Conservation (phyloP, 37 sponge, comb jelly and placozoan genomes). For the Oopsacas minuta region DNA sequence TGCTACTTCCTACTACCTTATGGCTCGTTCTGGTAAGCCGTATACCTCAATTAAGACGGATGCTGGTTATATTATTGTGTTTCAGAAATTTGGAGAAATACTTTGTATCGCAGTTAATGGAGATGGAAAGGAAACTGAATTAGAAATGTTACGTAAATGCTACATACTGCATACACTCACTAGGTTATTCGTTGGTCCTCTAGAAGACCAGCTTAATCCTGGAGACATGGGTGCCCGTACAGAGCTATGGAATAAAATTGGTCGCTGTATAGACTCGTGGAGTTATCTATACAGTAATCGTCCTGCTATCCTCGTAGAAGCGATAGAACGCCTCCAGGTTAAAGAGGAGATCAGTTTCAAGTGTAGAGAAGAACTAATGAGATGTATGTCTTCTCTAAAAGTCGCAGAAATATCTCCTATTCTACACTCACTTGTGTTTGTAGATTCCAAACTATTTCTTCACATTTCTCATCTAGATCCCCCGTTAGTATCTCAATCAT, state of each 20-base stretch:
- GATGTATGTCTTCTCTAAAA: neutral
- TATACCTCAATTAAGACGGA: conserved; percentile 5
- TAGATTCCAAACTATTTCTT: neutral
- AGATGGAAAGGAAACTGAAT: neutral
- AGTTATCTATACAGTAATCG: neutral
- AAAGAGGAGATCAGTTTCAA: neutral
- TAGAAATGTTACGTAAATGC: neutral
- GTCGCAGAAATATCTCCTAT: neutral
- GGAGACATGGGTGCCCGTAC: neutral
- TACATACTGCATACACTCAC: neutral
- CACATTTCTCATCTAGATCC: neutral
- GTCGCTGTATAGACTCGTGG: conserved; percentile 1
- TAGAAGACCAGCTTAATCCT: neutral
- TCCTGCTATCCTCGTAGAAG: neutral
- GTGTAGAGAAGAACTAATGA: neutral
- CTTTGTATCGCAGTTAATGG: neutral
- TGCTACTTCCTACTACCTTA: conserved; percentile 2
- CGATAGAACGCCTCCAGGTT: neutral
- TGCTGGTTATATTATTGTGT: neutral
- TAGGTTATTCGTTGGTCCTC: neutral
- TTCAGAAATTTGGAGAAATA: neutral
- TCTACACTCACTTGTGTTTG: neutral
- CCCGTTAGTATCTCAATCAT: neutral
- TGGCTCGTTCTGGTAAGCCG: conserved; percentile 5
- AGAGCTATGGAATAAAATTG: neutral